Percentiles rank a stretch among this genome's conserved stretches.
phyloP scores from a whole-genome alignment of 2,888 invertebrate species.

The Buathra laborator region DNA sequence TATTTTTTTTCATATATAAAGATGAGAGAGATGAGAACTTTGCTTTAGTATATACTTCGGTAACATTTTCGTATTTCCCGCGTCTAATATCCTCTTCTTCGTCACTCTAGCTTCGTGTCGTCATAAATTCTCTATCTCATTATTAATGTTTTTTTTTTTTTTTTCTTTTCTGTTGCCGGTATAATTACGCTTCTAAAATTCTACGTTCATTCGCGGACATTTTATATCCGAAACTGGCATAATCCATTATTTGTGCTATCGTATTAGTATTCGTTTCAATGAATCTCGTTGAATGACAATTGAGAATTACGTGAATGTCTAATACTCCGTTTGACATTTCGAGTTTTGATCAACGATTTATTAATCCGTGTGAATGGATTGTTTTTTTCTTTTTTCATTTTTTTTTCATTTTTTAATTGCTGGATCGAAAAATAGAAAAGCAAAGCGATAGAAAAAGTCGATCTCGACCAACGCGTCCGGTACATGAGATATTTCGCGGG shows the following conservation, averaged over 20 bases:
- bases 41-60: constrained; percentile 19
- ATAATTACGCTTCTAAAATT: background rate
- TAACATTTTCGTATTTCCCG: constrained; percentile 10
- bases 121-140: background rate
- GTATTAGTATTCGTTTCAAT: background rate
- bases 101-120: background rate
- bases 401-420: background rate
- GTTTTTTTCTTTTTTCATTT: background rate
- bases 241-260: constrained; percentile 18
- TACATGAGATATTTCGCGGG: constrained; percentile 14
- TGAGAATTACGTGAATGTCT: background rate
- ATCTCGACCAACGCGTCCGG: constrained; percentile 30
- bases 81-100: background rate
- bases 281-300: constrained; percentile 4
- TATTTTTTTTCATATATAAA: constrained; percentile 50
- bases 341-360: constrained; percentile 22
- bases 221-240: background rate
- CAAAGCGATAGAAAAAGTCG: constrained; percentile 48
- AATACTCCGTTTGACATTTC: background rate
- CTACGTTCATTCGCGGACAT: background rate
- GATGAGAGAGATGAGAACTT: constrained; percentile 57
- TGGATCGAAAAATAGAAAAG: constrained; percentile 49
- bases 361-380: background rate
- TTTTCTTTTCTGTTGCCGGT: background rate
- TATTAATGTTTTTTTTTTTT: background rate